Evolutionary conservation across 92 coral and sea anemone genomes (phyloP).

Genomic region (Muricea muricata): DNA sequence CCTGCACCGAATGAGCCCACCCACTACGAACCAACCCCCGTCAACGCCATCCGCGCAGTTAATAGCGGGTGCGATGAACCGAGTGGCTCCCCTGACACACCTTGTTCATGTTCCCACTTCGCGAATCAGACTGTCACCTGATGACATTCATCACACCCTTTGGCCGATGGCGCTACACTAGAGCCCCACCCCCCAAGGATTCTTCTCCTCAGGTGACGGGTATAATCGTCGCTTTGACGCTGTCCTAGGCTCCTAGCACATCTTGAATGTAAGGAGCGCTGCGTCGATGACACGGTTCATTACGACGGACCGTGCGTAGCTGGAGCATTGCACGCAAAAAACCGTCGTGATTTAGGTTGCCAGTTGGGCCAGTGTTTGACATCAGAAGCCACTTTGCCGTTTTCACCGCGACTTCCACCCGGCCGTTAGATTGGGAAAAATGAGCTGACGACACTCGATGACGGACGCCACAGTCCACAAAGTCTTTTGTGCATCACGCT

Average conservation of each 20-base stretch:
- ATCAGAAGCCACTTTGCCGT: no score
- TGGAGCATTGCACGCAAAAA: constrained; percentile 76
- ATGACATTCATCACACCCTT: constrained; percentile 49
- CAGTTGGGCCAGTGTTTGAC: constrained; percentile 69
- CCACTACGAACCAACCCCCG: neutral
- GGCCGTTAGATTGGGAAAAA: neutral
- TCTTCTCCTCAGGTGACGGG: constrained; percentile 72
- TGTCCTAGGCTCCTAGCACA: constrained; percentile 66
- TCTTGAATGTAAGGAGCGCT: constrained; percentile 69
- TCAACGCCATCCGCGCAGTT: constrained; percentile 47
- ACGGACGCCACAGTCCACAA: no score
- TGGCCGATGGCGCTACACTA: constrained; percentile 53
- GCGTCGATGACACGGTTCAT: constrained; percentile 81
- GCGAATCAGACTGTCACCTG: constrained; percentile 63
- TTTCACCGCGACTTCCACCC: no score
- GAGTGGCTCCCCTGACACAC: neutral
- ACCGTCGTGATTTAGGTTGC: constrained; percentile 72
- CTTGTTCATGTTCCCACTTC: constrained; percentile 67
- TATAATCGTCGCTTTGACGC: constrained; percentile 77
- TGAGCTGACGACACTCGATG: no score
- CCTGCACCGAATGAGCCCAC: neutral
- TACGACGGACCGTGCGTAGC: constrained; percentile 67
- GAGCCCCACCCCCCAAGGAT: constrained; percentile 75
- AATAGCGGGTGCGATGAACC: constrained; percentile 60
- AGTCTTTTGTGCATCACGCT: no score